Base-by-base conservation (phyloP, 2,888 invertebrate genomes). In the Hypsopygia costalis region DNA sequence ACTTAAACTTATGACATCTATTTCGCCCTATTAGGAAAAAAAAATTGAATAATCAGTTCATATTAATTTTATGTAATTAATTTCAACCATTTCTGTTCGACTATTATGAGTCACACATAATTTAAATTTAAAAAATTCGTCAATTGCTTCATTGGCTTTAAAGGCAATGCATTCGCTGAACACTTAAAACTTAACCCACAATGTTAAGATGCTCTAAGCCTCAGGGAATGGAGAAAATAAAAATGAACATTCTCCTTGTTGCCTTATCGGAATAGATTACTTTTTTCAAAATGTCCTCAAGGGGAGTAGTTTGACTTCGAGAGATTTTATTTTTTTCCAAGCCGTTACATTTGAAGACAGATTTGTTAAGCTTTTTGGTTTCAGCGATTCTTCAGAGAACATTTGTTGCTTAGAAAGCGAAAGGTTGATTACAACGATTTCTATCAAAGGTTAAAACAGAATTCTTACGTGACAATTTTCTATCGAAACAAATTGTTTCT, bases 181-280 rank as follows among this genome's bases (percentile, higher is more conserved):
- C 9, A 36, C 49, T 54, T 43, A 4, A 49, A n/a, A 46, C 58
- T 75, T 73, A 40, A 1, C 52, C 63, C 55, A 49, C 40, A 52
- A 49, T 54, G 55, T 53, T 65, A 70, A 79, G 77, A 80, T 66
- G 64, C 62, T 77, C 62, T 78, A 76, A 83, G 81, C 83, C 86
- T 78, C 60, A 58, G 79, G 83, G 83, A 83, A 80, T 72, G 76
- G 71, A 81, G 82, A 81, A 82, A 85, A 86, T 86, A 85, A 86
- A 86, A 86, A 83, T 81, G 81, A 83, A 79, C 79, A 81, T 71
- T 72, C 77, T 79, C 65, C 77, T 81, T 79, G 81, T 82, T 80
- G 82, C 85, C 82, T 86, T 86, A 86, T 82, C 82, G 75, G 75
- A 81, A 82, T 83, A 85, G 81, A 85, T 85, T 82, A 82, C 81